These are phyloP conservation scores for Macheiramphus alcinus DNA, from an alignment of 2,113 vertebrate genomes.

Conservation along the genomic window DNA sequence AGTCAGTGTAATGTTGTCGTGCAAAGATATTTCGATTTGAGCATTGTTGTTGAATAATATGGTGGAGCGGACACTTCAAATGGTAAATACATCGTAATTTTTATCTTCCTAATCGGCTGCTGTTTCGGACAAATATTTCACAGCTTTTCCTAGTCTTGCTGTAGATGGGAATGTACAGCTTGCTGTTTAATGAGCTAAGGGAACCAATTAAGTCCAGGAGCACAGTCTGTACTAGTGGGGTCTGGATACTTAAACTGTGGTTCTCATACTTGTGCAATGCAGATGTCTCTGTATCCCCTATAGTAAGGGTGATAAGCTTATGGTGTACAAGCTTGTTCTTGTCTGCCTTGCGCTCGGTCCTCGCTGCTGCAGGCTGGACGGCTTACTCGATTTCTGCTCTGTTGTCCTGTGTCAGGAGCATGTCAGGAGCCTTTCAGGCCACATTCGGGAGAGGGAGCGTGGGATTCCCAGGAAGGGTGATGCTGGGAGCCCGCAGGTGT, in stretches of 20 bases:
- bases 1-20: not conserved
- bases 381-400: accelerated
- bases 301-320: not conserved
- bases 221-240: accelerated
- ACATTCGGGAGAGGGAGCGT: accelerated
- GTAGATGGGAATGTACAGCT: not conserved
- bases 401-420: accelerated
- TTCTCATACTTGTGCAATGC: accelerated
- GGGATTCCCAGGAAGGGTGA: not conserved
- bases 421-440: accelerated
- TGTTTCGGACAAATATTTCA: not conserved
- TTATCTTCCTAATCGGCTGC: not conserved
- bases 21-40: conserved; percentile 28
- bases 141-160: not conserved
- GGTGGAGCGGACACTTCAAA: not conserved
- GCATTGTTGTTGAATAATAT: not conserved
- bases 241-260: not conserved
- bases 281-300: not conserved
- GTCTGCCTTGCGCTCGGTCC: accelerated
- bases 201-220: not conserved
- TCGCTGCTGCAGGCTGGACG: accelerated
- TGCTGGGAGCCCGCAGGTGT: accelerated
- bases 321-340: accelerated
- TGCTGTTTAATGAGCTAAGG: not conserved
- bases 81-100: not conserved